These are phyloP conservation scores for Mareca penelope DNA, from an alignment of 2,797 vertebrate species.

Conservation along the genomic window DNA sequence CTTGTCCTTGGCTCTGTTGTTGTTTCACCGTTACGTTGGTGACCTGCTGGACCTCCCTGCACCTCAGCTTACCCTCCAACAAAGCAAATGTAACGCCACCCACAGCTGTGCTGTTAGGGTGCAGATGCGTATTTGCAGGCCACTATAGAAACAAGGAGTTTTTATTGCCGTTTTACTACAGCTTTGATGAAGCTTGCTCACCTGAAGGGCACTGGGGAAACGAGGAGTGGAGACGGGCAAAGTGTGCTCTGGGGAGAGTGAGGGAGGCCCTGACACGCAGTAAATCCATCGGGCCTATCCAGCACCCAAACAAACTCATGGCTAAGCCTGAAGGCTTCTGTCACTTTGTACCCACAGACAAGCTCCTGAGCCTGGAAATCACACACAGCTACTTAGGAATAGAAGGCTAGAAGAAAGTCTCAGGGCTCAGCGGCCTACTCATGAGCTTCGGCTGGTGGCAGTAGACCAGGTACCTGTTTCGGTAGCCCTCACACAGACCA, in stretches of 20 bases:
- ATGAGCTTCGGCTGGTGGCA: neutral
- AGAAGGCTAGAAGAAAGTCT: neutral
- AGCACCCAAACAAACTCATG: neutral
- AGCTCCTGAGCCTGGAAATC: neutral
- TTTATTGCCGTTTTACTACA: neutral
- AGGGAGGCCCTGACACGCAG: neutral
- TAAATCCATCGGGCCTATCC: neutral
- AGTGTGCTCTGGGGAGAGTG: fast-evolving
- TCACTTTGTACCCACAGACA: neutral
- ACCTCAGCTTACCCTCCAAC: neutral
- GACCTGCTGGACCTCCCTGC: neutral
- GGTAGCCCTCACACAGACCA: neutral
- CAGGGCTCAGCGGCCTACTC: neutral
- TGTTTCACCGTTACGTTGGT: neutral
- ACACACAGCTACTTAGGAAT: neutral
- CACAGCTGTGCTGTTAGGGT: fast-evolving
- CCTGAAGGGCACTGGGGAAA: neutral
- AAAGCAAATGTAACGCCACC: neutral
- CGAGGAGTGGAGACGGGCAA: neutral
- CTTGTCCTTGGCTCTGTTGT: neutral
- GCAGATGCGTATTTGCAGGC: neutral
- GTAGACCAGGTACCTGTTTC: neutral
- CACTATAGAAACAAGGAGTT: fast-evolving
- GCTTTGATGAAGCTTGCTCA: neutral
- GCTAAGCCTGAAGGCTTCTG: neutral